Evolutionary conservation across 1,140 invertebrate species (phyloP), one percentile per base, ranked within the genome.

Genomic region (Asbolus verrucosus): DNA sequence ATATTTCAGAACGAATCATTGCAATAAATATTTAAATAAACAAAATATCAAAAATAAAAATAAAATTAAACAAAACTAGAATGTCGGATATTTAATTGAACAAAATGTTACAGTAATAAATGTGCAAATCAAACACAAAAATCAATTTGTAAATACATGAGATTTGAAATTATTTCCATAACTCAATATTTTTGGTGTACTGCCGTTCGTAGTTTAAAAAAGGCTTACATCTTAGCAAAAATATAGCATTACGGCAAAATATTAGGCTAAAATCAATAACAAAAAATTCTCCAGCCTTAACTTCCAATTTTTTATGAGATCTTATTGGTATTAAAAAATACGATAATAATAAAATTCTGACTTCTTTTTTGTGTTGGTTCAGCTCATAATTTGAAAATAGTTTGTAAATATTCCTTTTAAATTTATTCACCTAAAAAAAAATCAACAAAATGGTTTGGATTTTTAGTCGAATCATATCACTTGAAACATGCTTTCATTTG

Each of bases 211-310:
- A 27, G 8, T 27, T 4, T 27, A 27, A 27, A 27, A 27, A 27
- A 27, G 3, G 24, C 8, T 27, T 27, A 27, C 8, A 27, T 27
- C 24, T 27, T 27, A 27, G 3, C 24, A 27, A 27, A 27, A 27
- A 27, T 27, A 27, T 27, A 27, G 3, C 16, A 14, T 46, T 46
- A 54, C 46, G 8, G 46, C 21, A 54, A 54, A 54, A 27, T n/a
- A 54, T 54, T 3, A 54, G 14, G 11, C 8, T 14, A 30, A 54
- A 54, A 54, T 54, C 46, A 5, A 54, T 54, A 24, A 54, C 11
- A 11, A 54, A 54, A 54, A 24, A 54, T 27, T 21, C 46, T 24
- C n/a, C 46, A 11, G 46, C 46, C 9, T 19, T 24, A n/a, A 54
- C 27, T 11, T 54, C 2, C 21, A 54, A 27, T 1, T 19, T 14